These are phyloP conservation scores for Lithodes maja DNA, from an alignment of 2,888 invertebrate species.

Conservation along the genomic window DNA sequence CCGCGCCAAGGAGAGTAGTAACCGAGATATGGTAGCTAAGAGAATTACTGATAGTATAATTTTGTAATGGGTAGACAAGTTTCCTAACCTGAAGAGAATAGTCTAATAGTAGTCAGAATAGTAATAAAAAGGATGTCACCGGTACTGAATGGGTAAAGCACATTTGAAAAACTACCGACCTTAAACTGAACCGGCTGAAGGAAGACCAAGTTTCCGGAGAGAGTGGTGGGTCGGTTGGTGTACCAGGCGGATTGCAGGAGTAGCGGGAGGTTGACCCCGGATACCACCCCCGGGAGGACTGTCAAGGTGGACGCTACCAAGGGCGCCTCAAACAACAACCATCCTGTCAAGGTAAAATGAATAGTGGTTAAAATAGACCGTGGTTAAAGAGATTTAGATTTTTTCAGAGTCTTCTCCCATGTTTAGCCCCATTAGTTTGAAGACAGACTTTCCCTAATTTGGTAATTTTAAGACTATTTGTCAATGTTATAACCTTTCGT, in stretches of 20 bases:
- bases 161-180: constrained; percentile 1
- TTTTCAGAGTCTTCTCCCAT: not conserved
- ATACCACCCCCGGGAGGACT: constrained; percentile 19
- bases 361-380: not conserved
- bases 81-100: too few relatives aligned
- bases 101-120: too few relatives aligned
- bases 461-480: too few relatives aligned
- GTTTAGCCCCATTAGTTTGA: not conserved
- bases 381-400: too few relatives aligned
- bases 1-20: not conserved
- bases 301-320: constrained; percentile 11
- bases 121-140: too few relatives aligned
- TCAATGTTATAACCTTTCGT: too few relatives aligned
- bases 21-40: not conserved
- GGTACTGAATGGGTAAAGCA: too few relatives aligned
- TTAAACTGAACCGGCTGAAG: constrained; percentile 15
- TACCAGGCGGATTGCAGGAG: constrained; percentile 35
- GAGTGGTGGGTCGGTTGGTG: constrained; percentile 4
- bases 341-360: constrained; percentile 6
- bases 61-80: not conserved
- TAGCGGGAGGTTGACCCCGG: constrained; percentile 10
- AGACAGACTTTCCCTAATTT: too few relatives aligned
- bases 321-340: not conserved
- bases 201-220: constrained; percentile 34
- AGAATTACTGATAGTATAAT: not conserved